These are phyloP conservation scores for Rhodophaea formosa DNA, from an alignment of 2,888 invertebrate genomes.

Conservation along the genomic window DNA sequence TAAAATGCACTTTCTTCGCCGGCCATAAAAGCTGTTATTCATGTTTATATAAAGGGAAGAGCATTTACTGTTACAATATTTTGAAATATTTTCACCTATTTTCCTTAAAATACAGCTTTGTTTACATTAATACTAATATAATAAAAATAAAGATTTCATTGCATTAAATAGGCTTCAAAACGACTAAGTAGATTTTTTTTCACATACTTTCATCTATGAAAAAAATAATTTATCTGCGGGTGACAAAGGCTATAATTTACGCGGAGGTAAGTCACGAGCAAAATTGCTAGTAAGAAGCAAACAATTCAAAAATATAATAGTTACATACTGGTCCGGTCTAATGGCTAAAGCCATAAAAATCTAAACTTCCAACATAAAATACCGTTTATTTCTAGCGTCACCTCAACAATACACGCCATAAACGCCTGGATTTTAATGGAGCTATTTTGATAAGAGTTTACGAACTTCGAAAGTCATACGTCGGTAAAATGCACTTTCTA, in stretches of 20 bases:
- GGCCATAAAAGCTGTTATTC: background rate
- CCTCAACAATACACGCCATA: background rate
- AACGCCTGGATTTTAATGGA: background rate
- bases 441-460: conserved; percentile 8
- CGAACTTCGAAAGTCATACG: conserved; percentile 3
- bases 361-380: background rate
- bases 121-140: too few species aligned
- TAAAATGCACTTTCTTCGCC: conserved; percentile 6
- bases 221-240: too few species aligned
- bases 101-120: too few species aligned
- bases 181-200: too few species aligned
- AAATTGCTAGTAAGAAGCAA: too few species aligned
- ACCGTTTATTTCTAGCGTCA: background rate
- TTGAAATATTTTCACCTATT: too few species aligned
- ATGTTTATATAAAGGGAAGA: background rate
- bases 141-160: too few species aligned
- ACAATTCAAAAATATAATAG: too few species aligned
- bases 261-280: too few species aligned
- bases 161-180: too few species aligned
- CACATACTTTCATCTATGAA: too few species aligned
- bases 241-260: too few species aligned
- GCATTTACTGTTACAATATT: background rate
- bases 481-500: conserved; percentile 11
- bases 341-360: background rate
- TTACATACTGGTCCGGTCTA: background rate